phyloP scores from a whole-genome alignment of 2,113 vertebrate genomes.

The Triplophysa rosa region DNA sequence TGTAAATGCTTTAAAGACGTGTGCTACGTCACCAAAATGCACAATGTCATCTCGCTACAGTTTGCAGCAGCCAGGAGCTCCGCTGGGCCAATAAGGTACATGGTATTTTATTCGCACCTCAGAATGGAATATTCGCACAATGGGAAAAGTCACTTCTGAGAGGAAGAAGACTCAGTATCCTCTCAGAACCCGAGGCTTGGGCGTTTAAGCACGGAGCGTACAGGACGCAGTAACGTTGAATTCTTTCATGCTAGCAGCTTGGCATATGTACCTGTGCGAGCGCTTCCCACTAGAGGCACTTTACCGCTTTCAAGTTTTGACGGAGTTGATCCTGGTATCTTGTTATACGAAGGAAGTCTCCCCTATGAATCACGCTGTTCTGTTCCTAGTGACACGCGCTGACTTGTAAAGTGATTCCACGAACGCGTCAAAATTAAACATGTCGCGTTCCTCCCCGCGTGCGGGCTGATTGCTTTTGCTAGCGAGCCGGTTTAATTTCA shows the following conservation, averaged over 20 bases:
- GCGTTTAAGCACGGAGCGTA: constrained; percentile 1
- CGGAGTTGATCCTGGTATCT: constrained; percentile 41
- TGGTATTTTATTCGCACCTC: no score
- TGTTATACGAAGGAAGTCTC: constrained; percentile 34
- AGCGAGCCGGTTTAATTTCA: constrained; percentile 31
- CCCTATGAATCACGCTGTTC: constrained; percentile 35
- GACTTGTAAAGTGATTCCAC: constrained; percentile 40
- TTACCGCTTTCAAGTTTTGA: constrained; percentile 34
- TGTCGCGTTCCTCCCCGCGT: constrained; percentile 11
- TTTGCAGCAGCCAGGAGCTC: no score
- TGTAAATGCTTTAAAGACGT: no score
- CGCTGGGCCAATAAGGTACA: no score
- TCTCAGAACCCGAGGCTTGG: not conserved
- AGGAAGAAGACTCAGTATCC: constrained; percentile 5
- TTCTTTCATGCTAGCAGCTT: constrained; percentile 30
- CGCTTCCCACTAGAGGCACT: constrained; percentile 39
- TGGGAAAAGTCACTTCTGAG: not conserved
- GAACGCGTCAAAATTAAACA: constrained; percentile 43
- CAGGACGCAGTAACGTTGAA: not conserved
- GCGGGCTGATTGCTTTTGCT: constrained; percentile 44
- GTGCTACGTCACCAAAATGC: no score
- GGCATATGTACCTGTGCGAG: constrained; percentile 1
- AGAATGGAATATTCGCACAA: not conserved
- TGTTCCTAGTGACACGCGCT: constrained; percentile 27
- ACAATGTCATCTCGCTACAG: no score